These are phyloP conservation scores for Lemur catta DNA, from an alignment of 2,797 vertebrate species.

Conservation along the genomic window DNA sequence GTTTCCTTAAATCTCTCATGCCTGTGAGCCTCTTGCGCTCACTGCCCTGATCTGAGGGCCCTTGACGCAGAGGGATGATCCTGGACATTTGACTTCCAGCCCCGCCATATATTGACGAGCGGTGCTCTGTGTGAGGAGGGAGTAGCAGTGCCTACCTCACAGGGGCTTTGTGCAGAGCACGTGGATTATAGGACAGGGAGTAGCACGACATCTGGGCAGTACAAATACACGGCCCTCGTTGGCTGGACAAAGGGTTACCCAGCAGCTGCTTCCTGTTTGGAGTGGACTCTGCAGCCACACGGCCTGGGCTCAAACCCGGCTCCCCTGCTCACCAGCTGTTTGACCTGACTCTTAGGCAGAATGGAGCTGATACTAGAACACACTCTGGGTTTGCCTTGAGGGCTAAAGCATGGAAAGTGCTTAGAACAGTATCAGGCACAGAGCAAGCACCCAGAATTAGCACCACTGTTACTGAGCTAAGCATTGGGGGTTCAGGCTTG, in stretches of 20 bases:
- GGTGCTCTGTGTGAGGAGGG: background rate
- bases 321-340: background rate
- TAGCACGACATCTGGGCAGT: background rate
- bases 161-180: background rate
- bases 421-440: background rate
- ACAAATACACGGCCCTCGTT: background rate
- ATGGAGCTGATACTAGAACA: slow-evolving; percentile 52
- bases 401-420: background rate
- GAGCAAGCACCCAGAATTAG: background rate
- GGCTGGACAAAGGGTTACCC: background rate
- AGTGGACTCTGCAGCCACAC: background rate
- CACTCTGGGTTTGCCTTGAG: background rate
- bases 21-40: background rate
- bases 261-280: background rate
- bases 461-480: background rate
- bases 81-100: background rate
- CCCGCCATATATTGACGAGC: background rate
- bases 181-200: background rate
- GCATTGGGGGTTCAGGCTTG: background rate
- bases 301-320: background rate
- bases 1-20: background rate
- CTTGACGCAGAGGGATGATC: background rate
- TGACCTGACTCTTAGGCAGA: slow-evolving; percentile 57
- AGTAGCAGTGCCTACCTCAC: background rate
- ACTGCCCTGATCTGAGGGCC: background rate